Conservation (phyloP, 2,797 vertebrate genomes). For the Enteromius argenteus region DNA sequence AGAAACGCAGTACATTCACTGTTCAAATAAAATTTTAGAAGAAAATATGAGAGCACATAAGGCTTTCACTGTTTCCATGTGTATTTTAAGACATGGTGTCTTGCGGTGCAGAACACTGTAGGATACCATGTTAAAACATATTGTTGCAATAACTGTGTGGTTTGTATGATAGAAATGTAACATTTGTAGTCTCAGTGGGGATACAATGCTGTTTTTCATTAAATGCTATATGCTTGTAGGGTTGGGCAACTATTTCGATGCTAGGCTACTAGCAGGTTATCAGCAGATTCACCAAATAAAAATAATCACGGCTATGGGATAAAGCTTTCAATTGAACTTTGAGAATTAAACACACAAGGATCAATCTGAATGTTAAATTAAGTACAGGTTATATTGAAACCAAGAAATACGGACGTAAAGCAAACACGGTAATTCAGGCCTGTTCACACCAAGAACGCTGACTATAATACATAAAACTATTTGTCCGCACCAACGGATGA, state of each 20-base stretch:
- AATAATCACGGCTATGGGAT: background rate
- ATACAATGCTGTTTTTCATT: slow-evolving; percentile 15
- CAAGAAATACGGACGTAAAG: background rate
- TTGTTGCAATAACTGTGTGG: slow-evolving; percentile 29
- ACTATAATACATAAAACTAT: background rate
- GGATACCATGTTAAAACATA: slow-evolving; percentile 17
- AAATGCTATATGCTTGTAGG: slow-evolving; percentile 1
- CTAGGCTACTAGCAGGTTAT: background rate
- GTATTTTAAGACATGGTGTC: slow-evolving; percentile 21
- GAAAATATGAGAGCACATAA: slow-evolving; percentile 5
- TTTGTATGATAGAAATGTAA: slow-evolving; percentile 23
- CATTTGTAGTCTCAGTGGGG: background rate
- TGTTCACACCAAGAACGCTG: background rate
- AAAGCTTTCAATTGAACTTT: background rate
- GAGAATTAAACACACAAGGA: background rate
- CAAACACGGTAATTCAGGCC: background rate
- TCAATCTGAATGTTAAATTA: background rate
- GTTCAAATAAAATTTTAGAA: slow-evolving; percentile 25
- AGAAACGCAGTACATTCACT: background rate
- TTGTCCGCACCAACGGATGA: background rate
- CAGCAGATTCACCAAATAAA: background rate
- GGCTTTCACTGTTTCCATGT: slow-evolving; percentile 24
- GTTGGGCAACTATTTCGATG: background rate
- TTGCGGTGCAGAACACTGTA: slow-evolving; percentile 17
- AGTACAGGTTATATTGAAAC: background rate